Base-by-base conservation (phyloP, 1,140 invertebrate species). In the Rhynchophorus ferrugineus region DNA sequence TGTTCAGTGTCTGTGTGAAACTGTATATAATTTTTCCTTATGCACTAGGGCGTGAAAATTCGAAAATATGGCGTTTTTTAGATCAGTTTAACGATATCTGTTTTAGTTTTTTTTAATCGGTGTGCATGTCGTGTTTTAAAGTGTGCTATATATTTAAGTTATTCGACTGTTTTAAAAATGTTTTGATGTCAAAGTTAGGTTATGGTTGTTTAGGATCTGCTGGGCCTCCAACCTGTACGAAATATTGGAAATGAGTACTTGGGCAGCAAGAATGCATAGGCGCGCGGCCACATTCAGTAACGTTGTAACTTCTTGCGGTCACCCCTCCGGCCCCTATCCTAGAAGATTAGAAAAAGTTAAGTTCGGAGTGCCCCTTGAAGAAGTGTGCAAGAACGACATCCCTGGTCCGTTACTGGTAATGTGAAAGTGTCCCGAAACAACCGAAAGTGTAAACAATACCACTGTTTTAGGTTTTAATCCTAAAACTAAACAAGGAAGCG, bases 401-500 rank as follows among this genome's bases (percentile, higher is more conserved):
- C 91, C 90, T 55, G 90, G 88, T 48, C 89, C 90, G 44, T 75
- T 93, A 60, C 75, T 92, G 70, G 89, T 89, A 76, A 82, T n/a
- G n/a, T n/a, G n/a, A n/a, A n/a, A n/a, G n/a, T n/a, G n/a, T n/a
- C n/a, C n/a, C n/a, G n/a, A n/a, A n/a, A n/a, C n/a, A n/a, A n/a
- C n/a, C n/a, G n/a, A n/a, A n/a, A n/a, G n/a, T n/a, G n/a, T n/a
- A n/a, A n/a, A n/a, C n/a, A n/a, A n/a, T n/a, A n/a, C n/a, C n/a
- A n/a, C n/a, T n/a, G 11, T 50, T 73, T 50, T 57, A 89, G 85
- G 85, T 95, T 53, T 76, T 96, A 50, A 89, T 96, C 63, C 71
- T 96, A 47, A 95, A 95, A 73, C 74, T 95, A 37, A 95, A 95
- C 68, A 95, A 95, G 73, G 91, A 95, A 73, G 93, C 88, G 7